Conservation (phyloP, 2,888 invertebrate genomes). For the Xylota segnis region DNA sequence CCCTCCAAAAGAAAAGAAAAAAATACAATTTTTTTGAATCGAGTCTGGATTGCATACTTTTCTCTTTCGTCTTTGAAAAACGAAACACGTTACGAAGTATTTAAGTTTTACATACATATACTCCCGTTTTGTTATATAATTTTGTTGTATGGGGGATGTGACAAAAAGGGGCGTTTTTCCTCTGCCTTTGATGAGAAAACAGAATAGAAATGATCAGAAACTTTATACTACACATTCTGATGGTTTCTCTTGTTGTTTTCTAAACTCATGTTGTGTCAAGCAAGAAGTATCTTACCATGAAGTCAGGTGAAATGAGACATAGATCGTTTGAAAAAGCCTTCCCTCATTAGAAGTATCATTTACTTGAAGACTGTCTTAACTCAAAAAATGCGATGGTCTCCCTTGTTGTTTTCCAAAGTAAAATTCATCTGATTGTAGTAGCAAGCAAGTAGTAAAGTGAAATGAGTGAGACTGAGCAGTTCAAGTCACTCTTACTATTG, state of each 20-base stretch:
- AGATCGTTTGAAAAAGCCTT: no score
- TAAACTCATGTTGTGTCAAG: background rate
- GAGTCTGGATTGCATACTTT: constrained; percentile 17
- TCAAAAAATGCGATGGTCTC: no score
- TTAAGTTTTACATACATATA: no score
- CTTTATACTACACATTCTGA: background rate
- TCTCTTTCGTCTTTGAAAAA: background rate
- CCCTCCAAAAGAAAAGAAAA: constrained; percentile 61
- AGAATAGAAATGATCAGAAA: background rate
- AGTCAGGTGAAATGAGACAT: no score
- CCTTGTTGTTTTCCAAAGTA: no score
- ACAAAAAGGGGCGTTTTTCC: background rate
- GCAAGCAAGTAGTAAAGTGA: no score
- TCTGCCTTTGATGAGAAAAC: constrained; percentile 30
- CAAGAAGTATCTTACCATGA: no score
- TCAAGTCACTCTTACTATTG: no score
- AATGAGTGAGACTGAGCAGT: no score
- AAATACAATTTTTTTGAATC: constrained; percentile 7
- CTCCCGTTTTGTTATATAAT: background rate
- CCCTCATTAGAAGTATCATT: no score
- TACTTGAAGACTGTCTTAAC: no score
- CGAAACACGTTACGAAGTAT: background rate
- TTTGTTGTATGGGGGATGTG: background rate
- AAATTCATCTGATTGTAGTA: no score
- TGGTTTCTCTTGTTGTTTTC: constrained; percentile 13